Percentiles rank a stretch among this genome's conserved stretches.
Conservation (phyloP, 1,140 invertebrate genomes). For the Penaeus vannamei region DNA sequence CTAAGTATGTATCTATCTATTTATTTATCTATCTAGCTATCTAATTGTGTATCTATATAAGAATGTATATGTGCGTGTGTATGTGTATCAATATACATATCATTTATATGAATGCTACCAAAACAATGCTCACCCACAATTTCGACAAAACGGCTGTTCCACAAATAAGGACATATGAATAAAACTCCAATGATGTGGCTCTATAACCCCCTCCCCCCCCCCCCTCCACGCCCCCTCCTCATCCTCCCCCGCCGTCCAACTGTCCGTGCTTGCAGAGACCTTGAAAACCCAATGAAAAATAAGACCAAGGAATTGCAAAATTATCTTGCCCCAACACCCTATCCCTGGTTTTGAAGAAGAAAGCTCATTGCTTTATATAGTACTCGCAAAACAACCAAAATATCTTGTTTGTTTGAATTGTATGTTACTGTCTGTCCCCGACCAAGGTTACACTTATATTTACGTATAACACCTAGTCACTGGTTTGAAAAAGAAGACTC, state of each 20-base stretch:
- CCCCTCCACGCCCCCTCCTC: not conserved
- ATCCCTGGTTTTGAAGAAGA: too few relatives aligned
- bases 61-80: conserved; percentile 1
- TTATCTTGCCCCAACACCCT: not conserved
- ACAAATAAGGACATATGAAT: not conserved
- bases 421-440: too few relatives aligned
- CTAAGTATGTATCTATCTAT: too few relatives aligned
- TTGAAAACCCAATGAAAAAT: not conserved
- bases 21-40: conserved; percentile 1
- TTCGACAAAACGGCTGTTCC: not conserved
- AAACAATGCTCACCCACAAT: not conserved
- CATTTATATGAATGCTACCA: not conserved
- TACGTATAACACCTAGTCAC: too few relatives aligned
- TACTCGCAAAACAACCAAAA: too few relatives aligned
- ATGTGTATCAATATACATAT: not conserved
- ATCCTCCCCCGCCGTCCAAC: not conserved
- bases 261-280: not conserved
- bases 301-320: not conserved
- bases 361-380: too few relatives aligned
- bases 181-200: not conserved
- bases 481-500: too few relatives aligned
- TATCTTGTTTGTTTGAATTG: too few relatives aligned
- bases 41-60: conserved; percentile 5
- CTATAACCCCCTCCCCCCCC: not conserved
- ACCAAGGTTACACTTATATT: too few relatives aligned